Evolutionary conservation across 2,113 vertebrate genomes (phyloP).

Genomic region (Chionomys nivalis): DNA sequence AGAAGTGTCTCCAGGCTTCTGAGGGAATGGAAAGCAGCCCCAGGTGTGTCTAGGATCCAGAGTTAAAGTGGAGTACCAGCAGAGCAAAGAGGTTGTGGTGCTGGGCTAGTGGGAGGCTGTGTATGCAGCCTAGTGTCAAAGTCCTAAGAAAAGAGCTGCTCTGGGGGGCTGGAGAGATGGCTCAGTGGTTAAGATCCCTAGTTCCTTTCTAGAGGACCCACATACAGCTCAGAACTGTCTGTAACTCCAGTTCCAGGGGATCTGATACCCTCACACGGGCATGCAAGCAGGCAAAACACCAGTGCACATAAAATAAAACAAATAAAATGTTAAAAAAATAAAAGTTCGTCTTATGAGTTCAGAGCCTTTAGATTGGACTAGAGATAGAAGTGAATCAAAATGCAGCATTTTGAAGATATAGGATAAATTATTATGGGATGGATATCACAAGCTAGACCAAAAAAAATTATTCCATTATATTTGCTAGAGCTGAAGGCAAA

Average conservation of each 20-base stretch:
- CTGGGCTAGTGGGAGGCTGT: neutral
- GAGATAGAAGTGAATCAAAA: conserved; percentile 11
- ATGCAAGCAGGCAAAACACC: too few species aligned
- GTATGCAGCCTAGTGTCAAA: neutral
- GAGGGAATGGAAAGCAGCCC: rapidly evolving
- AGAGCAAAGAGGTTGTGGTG: neutral
- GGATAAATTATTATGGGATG: neutral
- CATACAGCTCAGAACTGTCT: too few species aligned
- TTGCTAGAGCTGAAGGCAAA: neutral
- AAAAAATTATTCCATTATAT: neutral
- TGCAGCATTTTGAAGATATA: neutral
- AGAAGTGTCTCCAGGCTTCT: neutral
- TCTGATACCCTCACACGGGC: too few species aligned
- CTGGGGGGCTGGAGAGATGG: too few species aligned
- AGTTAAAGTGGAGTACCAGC: neutral
- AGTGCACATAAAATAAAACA: too few species aligned
- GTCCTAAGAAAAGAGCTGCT: neutral
- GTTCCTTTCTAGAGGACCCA: too few species aligned
- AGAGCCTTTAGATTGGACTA: neutral
- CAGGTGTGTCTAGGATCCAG: neutral
- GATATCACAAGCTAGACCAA: neutral
- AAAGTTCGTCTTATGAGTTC: neutral
- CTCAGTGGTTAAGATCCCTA: too few species aligned
- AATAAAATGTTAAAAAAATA: too few species aligned
- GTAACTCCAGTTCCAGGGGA: too few species aligned